Percentiles rank a stretch among this genome's conserved stretches.
phyloP scores from a whole-genome alignment of 2,888 invertebrate genomes.

The Balanococcus diminutus region DNA sequence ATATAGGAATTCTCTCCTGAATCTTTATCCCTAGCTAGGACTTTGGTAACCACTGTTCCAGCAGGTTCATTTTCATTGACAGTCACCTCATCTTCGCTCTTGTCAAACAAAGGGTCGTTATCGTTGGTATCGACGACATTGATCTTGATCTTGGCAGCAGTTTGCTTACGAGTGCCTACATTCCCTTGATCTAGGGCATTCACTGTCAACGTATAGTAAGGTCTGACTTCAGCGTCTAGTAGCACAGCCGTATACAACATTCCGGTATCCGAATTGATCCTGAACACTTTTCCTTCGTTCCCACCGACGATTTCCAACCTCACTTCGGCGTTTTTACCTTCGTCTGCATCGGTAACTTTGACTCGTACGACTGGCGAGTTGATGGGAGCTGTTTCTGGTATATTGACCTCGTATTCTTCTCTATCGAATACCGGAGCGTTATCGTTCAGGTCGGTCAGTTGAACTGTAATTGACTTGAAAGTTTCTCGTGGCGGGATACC shows the following conservation, averaged over 20 bases:
- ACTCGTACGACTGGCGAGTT: slow-evolving; percentile 87
- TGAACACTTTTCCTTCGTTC: slow-evolving; percentile 87
- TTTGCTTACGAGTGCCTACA: slow-evolving; percentile 80
- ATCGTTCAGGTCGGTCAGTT: slow-evolving; percentile 80
- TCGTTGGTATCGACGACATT: slow-evolving; percentile 91
- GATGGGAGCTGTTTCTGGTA: slow-evolving; percentile 86
- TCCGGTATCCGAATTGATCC: slow-evolving; percentile 85
- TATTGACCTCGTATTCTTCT: slow-evolving; percentile 83
- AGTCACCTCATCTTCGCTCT: slow-evolving; percentile 71
- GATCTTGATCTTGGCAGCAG: slow-evolving; percentile 89
- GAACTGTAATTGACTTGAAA: slow-evolving; percentile 81
- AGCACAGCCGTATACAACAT: slow-evolving; percentile 82
- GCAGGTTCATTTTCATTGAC: slow-evolving; percentile 88
- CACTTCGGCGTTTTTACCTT: slow-evolving; percentile 82
- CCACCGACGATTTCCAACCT: slow-evolving; percentile 89
- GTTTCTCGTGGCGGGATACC: slow-evolving; percentile 80
- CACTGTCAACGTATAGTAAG: slow-evolving; percentile 85
- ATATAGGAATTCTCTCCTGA: slow-evolving; percentile 94
- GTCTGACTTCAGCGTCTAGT: slow-evolving; percentile 83
- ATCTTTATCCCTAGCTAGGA: slow-evolving; percentile 86
- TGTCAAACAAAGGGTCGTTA: slow-evolving; percentile 88
- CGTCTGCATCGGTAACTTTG: slow-evolving; percentile 84
- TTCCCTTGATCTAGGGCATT: slow-evolving; percentile 88
- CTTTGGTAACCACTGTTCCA: slow-evolving; percentile 82
- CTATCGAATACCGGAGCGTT: slow-evolving; percentile 86